phyloP scores from a whole-genome alignment of 2,797 vertebrate genomes.

The Megaceryle alcyon region DNA sequence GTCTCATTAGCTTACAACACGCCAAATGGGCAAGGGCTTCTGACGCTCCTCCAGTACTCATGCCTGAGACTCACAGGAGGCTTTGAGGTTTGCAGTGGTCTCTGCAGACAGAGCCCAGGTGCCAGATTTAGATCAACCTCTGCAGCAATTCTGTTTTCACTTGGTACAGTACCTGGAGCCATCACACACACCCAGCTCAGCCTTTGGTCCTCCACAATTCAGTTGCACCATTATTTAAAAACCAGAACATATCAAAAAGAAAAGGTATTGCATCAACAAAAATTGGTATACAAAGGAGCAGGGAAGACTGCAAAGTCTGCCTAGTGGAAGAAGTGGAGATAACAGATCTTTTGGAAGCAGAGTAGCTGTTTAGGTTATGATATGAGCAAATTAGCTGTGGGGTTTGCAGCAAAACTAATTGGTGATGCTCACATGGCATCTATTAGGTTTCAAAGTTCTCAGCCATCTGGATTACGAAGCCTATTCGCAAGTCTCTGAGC shows the following conservation, averaged over 20 bases:
- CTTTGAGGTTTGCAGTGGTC: not conserved
- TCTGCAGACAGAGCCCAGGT: not conserved
- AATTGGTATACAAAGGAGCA: not conserved
- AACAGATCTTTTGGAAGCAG: not conserved
- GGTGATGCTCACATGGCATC: not conserved
- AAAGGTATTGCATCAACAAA: not conserved
- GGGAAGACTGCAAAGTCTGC: not conserved
- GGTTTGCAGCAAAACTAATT: not conserved
- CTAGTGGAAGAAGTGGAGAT: not conserved
- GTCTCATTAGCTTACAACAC: not conserved
- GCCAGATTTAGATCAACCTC: not conserved
- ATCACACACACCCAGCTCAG: not conserved
- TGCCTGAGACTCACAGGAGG: not conserved
- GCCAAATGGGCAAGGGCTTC: not conserved
- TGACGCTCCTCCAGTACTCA: not conserved
- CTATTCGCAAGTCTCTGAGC: not conserved
- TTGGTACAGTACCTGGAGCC: not conserved
- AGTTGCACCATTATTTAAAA: not conserved
- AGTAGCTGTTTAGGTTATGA: not conserved
- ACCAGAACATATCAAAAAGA: not conserved
- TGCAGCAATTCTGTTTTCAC: not conserved
- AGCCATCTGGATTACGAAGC: accelerated
- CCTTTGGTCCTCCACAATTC: not conserved
- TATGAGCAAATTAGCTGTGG: not conserved
- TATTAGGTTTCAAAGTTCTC: not conserved